A percentile compares a stretch with the other conserved stretches of the same genome.
Conservation (phyloP, 1,140 invertebrate species). For the Procambarus virginalis region DNA sequence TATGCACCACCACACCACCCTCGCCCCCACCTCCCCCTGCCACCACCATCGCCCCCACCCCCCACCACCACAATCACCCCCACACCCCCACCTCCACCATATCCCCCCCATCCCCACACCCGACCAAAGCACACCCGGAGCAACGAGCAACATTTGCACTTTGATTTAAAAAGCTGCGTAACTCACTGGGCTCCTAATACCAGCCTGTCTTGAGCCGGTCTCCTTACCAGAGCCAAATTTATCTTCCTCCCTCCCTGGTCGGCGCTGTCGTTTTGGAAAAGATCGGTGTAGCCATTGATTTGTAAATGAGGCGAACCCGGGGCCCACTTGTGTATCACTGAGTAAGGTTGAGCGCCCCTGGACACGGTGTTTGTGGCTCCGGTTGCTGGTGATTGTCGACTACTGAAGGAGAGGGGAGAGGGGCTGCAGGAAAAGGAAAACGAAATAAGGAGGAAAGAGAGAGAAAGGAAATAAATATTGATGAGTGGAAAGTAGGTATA, state of each 20-base stretch:
- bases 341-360: too few relatives aligned
- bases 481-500: neutral
- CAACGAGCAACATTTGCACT: constrained; percentile 51
- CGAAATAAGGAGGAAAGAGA: too few relatives aligned
- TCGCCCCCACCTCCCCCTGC: neutral
- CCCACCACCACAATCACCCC: neutral
- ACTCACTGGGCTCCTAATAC: constrained; percentile 37
- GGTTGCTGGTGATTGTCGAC: too few relatives aligned
- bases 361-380: too few relatives aligned
- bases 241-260: constrained; percentile 26
- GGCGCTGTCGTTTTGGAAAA: constrained; percentile 33
- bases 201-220: constrained; percentile 37
- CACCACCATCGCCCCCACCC: neutral
- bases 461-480: neutral
- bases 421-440: neutral
- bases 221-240: constrained; percentile 17
- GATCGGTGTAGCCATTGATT: constrained; percentile 14
- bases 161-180: constrained; percentile 56
- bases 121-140: neutral
- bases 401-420: neutral
- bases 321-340: too few relatives aligned
- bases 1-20: neutral
- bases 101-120: neutral
- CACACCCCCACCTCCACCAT: neutral
- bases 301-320: constrained; percentile 19